Conservation (phyloP, 2,888 invertebrate species). For the Cistogaster globosa region DNA sequence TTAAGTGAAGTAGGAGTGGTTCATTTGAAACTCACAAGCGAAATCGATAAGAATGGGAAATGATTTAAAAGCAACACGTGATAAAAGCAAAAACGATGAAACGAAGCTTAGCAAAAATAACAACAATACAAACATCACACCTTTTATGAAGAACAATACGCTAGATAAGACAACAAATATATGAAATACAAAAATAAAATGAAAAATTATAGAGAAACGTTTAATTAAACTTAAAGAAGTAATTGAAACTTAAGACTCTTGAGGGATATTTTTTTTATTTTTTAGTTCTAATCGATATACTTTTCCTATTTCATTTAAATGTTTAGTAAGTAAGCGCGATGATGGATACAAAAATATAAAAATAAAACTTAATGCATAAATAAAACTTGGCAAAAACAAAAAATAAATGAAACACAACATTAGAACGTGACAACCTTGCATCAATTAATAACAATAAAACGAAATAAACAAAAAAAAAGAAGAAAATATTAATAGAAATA, state of each 20-base stretch:
- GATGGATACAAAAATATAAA: slow-evolving; percentile 17
- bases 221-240: no score
- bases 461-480: slow-evolving; percentile 42
- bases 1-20: slow-evolving; percentile 68
- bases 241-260: slow-evolving; percentile 10
- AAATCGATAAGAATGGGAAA: slow-evolving; percentile 60
- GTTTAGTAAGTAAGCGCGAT: slow-evolving; percentile 42
- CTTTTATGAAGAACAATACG: slow-evolving; percentile 50
- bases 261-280: not conserved
- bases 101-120: slow-evolving; percentile 7
- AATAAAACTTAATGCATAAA: slow-evolving; percentile 13
- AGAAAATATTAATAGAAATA: slow-evolving; percentile 33
- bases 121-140: slow-evolving; percentile 41
- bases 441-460: slow-evolving; percentile 61
- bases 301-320: slow-evolving; percentile 16
- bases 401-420: slow-evolving; percentile 45
- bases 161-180: not conserved
- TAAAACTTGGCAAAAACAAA: slow-evolving; percentile 36
- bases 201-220: slow-evolving; percentile 31
- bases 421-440: slow-evolving; percentile 72
- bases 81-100: slow-evolving; percentile 22
- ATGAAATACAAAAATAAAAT: not conserved
- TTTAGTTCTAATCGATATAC: not conserved
- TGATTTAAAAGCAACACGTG: slow-evolving; percentile 63
- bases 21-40: slow-evolving; percentile 25